Evolutionary conservation across 2,888 invertebrate genomes (phyloP).

Genomic region (Macaria liturata): DNA sequence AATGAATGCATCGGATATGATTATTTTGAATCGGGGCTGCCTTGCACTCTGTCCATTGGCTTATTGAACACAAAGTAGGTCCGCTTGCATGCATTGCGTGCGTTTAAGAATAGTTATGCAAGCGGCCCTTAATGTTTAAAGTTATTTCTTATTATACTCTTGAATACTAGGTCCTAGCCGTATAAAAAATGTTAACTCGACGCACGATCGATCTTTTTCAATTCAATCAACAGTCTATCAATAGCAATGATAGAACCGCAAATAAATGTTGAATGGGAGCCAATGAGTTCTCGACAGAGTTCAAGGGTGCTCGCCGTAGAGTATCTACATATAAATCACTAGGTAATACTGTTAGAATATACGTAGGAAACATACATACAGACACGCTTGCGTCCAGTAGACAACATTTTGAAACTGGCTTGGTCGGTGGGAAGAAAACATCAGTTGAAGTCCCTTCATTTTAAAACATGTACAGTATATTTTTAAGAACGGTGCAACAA

Average conservation of each 20-base stretch:
- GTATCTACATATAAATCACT: slow-evolving; percentile 38
- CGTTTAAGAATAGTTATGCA: too few species aligned
- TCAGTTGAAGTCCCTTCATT: too few species aligned
- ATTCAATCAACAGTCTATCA: slow-evolving; percentile 18
- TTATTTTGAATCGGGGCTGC: slow-evolving; percentile 8
- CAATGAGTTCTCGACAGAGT: slow-evolving; percentile 39
- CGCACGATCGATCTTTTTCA: too few species aligned
- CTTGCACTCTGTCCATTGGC: slow-evolving; percentile 22
- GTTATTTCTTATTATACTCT: neutral
- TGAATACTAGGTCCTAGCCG: neutral
- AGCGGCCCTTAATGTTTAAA: too few species aligned
- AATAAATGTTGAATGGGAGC: slow-evolving; percentile 30
- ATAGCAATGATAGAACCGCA: slow-evolving; percentile 20
- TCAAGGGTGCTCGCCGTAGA: slow-evolving; percentile 39
- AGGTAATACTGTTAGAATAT: slow-evolving; percentile 51
- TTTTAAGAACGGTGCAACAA: too few species aligned
- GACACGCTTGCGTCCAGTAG: slow-evolving; percentile 70
- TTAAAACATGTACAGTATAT: too few species aligned
- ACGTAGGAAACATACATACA: slow-evolving; percentile 31
- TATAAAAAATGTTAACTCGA: neutral
- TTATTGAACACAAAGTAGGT: too few species aligned
- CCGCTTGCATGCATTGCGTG: too few species aligned
- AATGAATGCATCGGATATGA: slow-evolving; percentile 21
- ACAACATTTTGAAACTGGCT: neutral
- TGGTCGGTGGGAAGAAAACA: neutral